Percentiles rank a stretch among this genome's conserved stretches.
These are phyloP conservation scores for Chaenodraco wilsoni DNA, from an alignment of 2,797 vertebrate genomes.

Conservation along the genomic window DNA sequence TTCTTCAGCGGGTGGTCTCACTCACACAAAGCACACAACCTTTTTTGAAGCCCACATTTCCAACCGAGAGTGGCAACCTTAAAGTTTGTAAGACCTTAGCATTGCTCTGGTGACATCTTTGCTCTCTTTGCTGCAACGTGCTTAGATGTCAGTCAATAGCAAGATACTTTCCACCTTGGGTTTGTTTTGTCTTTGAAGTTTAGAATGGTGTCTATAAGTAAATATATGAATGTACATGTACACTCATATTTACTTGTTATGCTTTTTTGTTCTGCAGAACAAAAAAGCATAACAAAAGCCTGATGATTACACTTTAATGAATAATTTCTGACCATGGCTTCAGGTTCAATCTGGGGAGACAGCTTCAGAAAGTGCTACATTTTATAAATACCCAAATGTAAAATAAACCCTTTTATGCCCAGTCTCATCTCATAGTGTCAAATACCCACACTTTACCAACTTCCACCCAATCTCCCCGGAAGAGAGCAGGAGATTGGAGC, in stretches of 20 bases:
- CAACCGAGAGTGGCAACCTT: neutral
- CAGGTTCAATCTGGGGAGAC: neutral
- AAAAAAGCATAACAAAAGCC: too few species aligned
- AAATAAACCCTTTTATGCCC: too few species aligned
- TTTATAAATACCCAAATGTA: too few species aligned
- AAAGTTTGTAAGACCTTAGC: neutral
- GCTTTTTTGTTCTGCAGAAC: too few species aligned
- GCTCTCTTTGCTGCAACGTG: slow-evolving; percentile 5
- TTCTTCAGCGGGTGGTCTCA: slow-evolving; percentile 22
- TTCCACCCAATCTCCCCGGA: too few species aligned
- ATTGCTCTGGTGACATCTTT: neutral
- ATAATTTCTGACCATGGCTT: neutral
- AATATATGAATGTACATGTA: neutral
- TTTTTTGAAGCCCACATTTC: slow-evolving; percentile 2
- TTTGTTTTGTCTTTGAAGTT: neutral
- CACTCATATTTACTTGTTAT: too few species aligned
- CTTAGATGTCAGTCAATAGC: neutral
- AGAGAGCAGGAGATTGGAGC: too few species aligned
- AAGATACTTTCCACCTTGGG: too few species aligned
- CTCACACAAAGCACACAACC: neutral
- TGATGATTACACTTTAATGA: neutral
- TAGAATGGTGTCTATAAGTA: neutral
- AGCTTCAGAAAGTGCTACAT: too few species aligned
- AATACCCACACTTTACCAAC: too few species aligned
- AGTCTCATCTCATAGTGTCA: too few species aligned